Conservation (phyloP, 37 sponge, comb jelly and placozoan species). For the Petrosia ficiformis region DNA sequence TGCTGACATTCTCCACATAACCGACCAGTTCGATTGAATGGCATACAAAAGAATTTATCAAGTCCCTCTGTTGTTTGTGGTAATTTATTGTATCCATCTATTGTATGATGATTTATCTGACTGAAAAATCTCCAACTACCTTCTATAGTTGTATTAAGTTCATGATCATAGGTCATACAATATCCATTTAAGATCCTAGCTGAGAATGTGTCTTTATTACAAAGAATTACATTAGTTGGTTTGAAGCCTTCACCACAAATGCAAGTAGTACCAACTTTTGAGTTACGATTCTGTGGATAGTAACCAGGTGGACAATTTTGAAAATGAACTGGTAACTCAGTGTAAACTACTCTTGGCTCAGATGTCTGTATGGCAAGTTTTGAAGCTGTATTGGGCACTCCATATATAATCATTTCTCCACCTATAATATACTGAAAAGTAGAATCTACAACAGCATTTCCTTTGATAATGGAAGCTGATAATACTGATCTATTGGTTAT, state of each 20-base stretch:
- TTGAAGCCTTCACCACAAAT: neutral
- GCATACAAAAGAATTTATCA: conserved; percentile 32
- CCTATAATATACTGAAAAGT: conserved; percentile 36
- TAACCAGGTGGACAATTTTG: conserved; percentile 56
- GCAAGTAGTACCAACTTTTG: neutral
- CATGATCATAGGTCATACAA: conserved; percentile 2
- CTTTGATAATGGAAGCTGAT: neutral
- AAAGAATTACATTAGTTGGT: neutral
- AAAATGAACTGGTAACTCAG: conserved; percentile 28
- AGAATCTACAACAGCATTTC: neutral
- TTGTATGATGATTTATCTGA: neutral
- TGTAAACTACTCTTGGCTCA: conserved; percentile 39
- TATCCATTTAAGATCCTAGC: neutral
- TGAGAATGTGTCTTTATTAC: neutral
- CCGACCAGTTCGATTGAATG: conserved; percentile 13
- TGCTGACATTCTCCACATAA: conserved; percentile 33
- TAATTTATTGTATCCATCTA: neutral
- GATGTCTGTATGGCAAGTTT: conserved; percentile 22
- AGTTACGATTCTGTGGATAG: neutral
- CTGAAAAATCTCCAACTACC: neutral
- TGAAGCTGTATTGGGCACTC: neutral
- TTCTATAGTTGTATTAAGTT: neutral
- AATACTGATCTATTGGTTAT: neutral
- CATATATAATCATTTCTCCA: conserved; percentile 20
- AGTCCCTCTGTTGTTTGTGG: conserved; percentile 7